Conservation (phyloP, 2,113 vertebrate species). For the human region GRCh38 chr3:177959501-177960000, state of each 20-base stretch:
- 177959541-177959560: not conserved
- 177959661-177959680: constrained; percentile 35
- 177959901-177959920: not conserved
- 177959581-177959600: constrained; percentile 35
- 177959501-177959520: not conserved
- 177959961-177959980: not conserved
- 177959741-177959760: constrained; percentile 37
- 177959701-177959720: constrained; percentile 51
- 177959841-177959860: constrained; percentile 20
- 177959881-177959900: not conserved
- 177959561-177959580: not conserved
- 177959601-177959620: constrained; percentile 50
- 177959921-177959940: not conserved
- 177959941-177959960: not conserved
- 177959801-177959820: not conserved
- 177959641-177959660: constrained; percentile 66
- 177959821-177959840: not conserved
- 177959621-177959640: constrained; percentile 1
- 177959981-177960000: not conserved
- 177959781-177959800: constrained; percentile 30
- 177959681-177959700: constrained; percentile 63
- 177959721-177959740: constrained; percentile 63
- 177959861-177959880: constrained; percentile 48
- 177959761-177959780: constrained; percentile 23
- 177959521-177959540: not conserved